Conservation (phyloP, 2,113 vertebrate genomes). For the Meleagris gallopavo region DNA sequence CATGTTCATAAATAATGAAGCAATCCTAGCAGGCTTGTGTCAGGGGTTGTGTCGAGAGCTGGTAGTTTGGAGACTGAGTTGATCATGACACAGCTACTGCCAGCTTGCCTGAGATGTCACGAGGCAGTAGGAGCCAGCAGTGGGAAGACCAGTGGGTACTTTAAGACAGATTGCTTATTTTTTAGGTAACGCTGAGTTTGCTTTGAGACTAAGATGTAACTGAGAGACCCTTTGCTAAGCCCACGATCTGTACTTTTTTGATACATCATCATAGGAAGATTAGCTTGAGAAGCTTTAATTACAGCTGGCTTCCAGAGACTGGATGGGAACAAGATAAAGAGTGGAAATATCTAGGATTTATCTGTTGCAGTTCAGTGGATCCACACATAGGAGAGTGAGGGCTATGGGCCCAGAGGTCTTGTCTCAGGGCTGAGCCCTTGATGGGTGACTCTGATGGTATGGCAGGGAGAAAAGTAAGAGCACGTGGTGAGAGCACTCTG, state of each 20-base stretch:
- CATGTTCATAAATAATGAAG: neutral
- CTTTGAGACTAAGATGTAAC: neutral
- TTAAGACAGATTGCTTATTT: neutral
- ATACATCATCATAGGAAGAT: neutral
- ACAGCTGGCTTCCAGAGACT: neutral
- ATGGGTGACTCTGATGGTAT: neutral
- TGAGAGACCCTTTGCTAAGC: neutral
- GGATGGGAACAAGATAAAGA: neutral
- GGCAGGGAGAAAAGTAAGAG: neutral
- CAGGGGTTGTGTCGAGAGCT: neutral
- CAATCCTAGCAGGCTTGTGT: neutral
- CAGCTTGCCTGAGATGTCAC: neutral
- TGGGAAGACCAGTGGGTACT: neutral
- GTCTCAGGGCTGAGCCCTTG: fast-evolving
- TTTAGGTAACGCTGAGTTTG: neutral
- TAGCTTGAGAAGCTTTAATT: neutral
- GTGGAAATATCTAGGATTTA: fast-evolving
- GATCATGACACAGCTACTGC: neutral
- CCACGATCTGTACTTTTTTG: neutral
- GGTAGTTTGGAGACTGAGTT: neutral
- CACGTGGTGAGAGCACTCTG: neutral
- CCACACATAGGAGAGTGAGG: too few relatives aligned
- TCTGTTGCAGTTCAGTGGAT: neutral
- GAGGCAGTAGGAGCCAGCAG: neutral
- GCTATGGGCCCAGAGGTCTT: too few relatives aligned